These are phyloP conservation scores for Chloroceryle aenea DNA, from an alignment of 2,113 vertebrate genomes.

Conservation along the genomic window DNA sequence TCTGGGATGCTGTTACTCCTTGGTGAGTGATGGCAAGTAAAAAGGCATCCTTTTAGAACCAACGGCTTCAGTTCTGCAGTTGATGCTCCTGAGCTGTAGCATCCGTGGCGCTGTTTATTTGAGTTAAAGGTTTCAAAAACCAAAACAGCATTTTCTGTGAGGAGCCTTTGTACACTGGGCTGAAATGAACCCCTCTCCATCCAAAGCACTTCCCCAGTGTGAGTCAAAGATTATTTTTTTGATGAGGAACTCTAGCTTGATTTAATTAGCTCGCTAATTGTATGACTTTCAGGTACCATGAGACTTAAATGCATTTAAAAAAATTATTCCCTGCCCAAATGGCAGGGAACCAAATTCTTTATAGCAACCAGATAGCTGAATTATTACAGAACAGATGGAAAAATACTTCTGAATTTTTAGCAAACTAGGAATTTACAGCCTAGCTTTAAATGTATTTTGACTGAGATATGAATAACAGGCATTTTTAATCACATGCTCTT, in stretches of 20 bases:
- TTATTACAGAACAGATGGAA: constrained; percentile 73
- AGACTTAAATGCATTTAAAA: constrained; percentile 36
- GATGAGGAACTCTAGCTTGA: constrained; percentile 28
- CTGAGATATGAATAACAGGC: constrained; percentile 20
- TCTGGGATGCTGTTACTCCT: background rate
- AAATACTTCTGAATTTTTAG: constrained; percentile 57
- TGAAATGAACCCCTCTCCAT: background rate
- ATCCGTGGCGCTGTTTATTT: background rate
- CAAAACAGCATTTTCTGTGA: accelerated
- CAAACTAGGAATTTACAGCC: constrained; percentile 51
- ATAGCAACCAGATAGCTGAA: constrained; percentile 52
- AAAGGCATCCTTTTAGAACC: background rate
- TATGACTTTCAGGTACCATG: constrained; percentile 18
- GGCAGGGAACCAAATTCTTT: constrained; percentile 58
- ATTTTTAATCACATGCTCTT: constrained; percentile 38
- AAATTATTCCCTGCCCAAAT: constrained; percentile 24
- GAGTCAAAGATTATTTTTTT: background rate
- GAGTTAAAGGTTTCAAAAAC: accelerated
- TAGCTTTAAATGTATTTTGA: constrained; percentile 57
- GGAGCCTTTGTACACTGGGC: accelerated
- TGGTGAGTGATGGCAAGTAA: background rate
- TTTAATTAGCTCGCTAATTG: constrained; percentile 60
- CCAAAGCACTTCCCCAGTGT: background rate
- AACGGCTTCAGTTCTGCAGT: background rate
- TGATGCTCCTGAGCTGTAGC: background rate